phyloP scores from a whole-genome alignment of 2,113 vertebrate species.

The Canis aureus region DNA sequence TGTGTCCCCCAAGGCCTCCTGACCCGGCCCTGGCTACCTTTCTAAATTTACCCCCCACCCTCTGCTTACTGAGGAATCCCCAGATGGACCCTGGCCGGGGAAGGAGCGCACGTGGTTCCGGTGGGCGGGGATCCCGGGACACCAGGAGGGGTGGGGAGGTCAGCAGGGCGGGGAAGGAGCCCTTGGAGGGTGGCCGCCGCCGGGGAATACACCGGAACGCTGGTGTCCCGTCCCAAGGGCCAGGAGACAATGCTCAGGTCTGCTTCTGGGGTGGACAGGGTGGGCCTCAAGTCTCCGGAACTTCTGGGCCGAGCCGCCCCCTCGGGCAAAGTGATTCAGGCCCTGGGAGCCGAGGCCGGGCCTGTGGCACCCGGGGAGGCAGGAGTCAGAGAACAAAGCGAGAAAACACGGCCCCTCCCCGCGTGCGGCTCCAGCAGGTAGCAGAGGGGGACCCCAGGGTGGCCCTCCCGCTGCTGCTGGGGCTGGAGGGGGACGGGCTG shows the following conservation, averaged over 20 bases:
- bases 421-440: accelerated
- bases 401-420: background rate
- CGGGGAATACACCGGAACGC: background rate
- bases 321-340: background rate
- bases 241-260: no score
- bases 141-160: no score
- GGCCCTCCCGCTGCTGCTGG: no score
- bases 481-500: accelerated
- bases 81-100: background rate
- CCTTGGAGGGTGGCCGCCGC: accelerated
- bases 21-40: background rate
- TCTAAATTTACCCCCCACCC: background rate
- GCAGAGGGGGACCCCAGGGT: background rate
- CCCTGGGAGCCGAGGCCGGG: accelerated
- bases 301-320: background rate
- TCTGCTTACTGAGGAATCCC: background rate
- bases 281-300: background rate
- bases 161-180: background rate
- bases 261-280: no score
- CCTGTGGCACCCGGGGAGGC: accelerated
- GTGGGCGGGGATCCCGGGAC: background rate
- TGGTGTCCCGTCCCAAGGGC: background rate
- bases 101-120: accelerated
- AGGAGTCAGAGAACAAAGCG: no score
- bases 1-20: background rate